Evolutionary conservation across 2,888 invertebrate genomes (phyloP), one percentile per base, ranked within the genome.

Genomic region (Agriopis leucophaearia): DNA sequence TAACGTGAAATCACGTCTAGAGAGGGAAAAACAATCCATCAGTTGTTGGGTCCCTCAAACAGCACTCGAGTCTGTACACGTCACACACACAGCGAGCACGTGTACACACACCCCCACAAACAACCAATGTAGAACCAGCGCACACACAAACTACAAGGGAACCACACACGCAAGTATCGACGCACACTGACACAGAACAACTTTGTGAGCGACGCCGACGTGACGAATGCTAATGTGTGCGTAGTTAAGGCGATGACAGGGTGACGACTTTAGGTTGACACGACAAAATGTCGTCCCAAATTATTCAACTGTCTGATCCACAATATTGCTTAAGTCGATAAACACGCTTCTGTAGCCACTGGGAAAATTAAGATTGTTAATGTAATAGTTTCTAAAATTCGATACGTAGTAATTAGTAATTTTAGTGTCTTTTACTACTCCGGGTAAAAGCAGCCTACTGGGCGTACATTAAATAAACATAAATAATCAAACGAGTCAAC

Each of bases 1-100:
- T 78, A 78, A 78, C 80, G 78, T 77, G 78, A 79, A 83, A 75
- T 81, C 83, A 82, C 78, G 76, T 78, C 78, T 79, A 76, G 74
- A 78, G 78, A 76, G 77, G 74, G 77, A 76, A 82, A 84, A 82
- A 86, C 86, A 85, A 85, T 85, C 84, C 84, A 84, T 85, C 86
- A 84, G 80, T 76, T 73, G 78, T 80, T 69, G 77, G 76, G 74
- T 76, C 78, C 76, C 81, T 81, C 83, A 81, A 82, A 83, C 82
- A 78, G 76, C 76, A 78, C 83, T 81, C 78, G 73, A 79, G 75
- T 77, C 78, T 81, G 74, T 81, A 70, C 13, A 44, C 74, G 74
- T 62, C 74, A 69, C 71, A 75, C 72, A 74, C 72, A 72, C 48
- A 48, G 12, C 70, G 62, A 62, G 40, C 51, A 54, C 64, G 50